phyloP scores from a whole-genome alignment of 2,888 invertebrate species.

The Argyra leucocephala region DNA sequence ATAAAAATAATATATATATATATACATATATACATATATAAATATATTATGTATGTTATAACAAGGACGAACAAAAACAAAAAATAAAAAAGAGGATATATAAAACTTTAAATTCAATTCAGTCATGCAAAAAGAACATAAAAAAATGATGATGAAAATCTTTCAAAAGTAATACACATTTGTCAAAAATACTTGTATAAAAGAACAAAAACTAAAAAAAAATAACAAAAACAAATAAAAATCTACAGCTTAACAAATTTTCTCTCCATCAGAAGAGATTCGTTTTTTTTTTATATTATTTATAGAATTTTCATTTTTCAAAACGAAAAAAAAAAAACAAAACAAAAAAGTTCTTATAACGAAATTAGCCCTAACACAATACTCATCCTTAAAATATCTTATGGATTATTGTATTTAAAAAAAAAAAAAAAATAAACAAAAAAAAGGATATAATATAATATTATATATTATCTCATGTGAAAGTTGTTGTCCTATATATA shows the following conservation, averaged over 20 bases:
- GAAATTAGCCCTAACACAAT: not conserved
- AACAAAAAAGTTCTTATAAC: not conserved
- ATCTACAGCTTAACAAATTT: not conserved
- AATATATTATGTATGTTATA: too few species aligned
- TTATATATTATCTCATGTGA: too few species aligned
- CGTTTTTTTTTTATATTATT: not conserved
- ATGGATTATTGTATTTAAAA: too few species aligned
- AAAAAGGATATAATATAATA: too few species aligned
- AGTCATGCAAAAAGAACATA: constrained; percentile 3
- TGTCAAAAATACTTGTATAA: not conserved
- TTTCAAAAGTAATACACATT: not conserved
- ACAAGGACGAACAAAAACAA: too few species aligned
- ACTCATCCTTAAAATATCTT: too few species aligned
- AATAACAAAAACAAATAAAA: not conserved
- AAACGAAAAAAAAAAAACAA: too few species aligned
- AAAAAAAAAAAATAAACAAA: too few species aligned
- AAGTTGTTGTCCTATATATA: too few species aligned
- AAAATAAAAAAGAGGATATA: not conserved
- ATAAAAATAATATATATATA: too few species aligned
- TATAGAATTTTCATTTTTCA: too few species aligned
- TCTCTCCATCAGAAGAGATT: not conserved
- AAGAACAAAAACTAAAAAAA: not conserved
- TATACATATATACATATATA: too few species aligned
- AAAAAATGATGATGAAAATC: not conserved
- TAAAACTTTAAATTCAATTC: constrained; percentile 9